Evolutionary conservation across 2,797 vertebrate genomes (phyloP).

Genomic region (Girardinus metallicus): DNA sequence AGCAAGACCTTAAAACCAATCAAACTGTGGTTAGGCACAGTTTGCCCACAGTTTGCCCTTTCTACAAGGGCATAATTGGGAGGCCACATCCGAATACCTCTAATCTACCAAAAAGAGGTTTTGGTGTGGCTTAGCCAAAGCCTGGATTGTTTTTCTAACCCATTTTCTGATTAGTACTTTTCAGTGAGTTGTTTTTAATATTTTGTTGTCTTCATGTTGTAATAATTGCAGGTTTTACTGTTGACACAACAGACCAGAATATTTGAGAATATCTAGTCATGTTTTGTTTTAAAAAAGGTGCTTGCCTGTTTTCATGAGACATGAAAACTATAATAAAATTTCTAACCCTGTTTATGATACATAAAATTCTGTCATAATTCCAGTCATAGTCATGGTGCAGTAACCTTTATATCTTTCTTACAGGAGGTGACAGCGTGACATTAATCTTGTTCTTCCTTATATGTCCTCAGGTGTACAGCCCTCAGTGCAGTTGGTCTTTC

Average conservation of each 20-base stretch:
- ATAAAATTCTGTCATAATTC: background rate
- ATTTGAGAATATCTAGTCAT: background rate
- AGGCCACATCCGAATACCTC: background rate
- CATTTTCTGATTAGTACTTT: background rate
- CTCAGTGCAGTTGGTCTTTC: slow-evolving; percentile 95
- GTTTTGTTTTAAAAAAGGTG: background rate
- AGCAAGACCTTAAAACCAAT: background rate
- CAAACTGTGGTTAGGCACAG: background rate
- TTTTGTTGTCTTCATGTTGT: background rate
- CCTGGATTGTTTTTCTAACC: background rate
- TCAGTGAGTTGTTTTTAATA: background rate
- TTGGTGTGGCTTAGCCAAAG: background rate
- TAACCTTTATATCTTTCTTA: background rate
- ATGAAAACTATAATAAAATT: background rate
- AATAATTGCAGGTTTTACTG: background rate
- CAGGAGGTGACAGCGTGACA: background rate
- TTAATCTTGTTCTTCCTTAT: background rate
- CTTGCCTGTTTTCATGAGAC: background rate
- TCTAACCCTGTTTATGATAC: background rate
- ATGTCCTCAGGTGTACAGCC: slow-evolving; percentile 88
- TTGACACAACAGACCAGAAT: background rate
- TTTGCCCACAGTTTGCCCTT: too few species aligned
- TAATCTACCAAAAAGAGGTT: background rate
- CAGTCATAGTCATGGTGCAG: background rate
- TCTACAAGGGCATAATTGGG: background rate